Base-by-base conservation (phyloP, 2,888 invertebrate species). In the Thera britannica region DNA sequence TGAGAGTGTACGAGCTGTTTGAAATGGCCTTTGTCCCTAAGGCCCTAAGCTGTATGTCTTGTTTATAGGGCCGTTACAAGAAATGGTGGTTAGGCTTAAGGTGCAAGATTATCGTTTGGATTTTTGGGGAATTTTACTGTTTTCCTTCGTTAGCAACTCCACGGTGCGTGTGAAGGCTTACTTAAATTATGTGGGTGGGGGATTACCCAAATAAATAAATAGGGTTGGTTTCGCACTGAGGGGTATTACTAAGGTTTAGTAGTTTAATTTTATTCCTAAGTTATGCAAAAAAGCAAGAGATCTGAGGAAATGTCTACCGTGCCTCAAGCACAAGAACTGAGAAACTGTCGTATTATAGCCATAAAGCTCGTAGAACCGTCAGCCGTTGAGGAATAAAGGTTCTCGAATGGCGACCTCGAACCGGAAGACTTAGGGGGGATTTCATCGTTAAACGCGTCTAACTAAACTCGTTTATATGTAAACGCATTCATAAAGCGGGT, bases 61-160 rank as follows among this genome's bases (percentile, higher is more conserved):
- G 74, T 75, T 75, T 74, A 75, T 75, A 72, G 74, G 70, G 70
- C 72, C 69, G 71, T 75, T 73, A 75, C 75, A 74, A 74, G 74
- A 70, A 75, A 72, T 72, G 68, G 72, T 72, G 72, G 72, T 74
- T 63, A 71, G 74, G 75, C 74, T 75, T 75, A 74, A 73, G 74
- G 71, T 73, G 65, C 63, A 72, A 74, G 75, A 75, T 75, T 75
- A 75, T 75, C 71, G 70, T 63, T 58, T 65, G 72, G 75, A 75
- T 74, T 75, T 73, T 72, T 74, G 67, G 65, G 69, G 72, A 72
- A 71, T 72, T 75, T 75, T 74, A 72, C 59, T 63, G 63, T 74
- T 72, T 71, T 65, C 73, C 66, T 66, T 66, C 59, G 66, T 70
- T 66, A 66, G 59, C 66, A 66, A 57, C 66, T 63, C 60, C 60